A percentile compares a stretch with the other conserved stretches of the same genome.
phyloP scores from a whole-genome alignment of 2,888 invertebrate genomes.

The Bimastos eiseni region DNA sequence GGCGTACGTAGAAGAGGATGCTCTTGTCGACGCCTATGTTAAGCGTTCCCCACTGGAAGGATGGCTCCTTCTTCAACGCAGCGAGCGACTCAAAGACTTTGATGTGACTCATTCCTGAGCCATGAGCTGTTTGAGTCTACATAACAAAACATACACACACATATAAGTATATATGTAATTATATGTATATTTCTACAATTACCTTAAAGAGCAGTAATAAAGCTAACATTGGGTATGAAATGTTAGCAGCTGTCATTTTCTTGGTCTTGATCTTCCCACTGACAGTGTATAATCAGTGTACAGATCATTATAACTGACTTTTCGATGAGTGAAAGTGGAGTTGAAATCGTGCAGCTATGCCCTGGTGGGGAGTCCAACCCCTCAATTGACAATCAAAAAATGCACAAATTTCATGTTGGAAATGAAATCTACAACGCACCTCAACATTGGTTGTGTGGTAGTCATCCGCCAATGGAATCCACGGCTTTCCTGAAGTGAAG shows the following conservation, averaged over 20 bases:
- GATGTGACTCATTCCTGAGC: conserved; percentile 44
- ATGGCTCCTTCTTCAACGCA: conserved; percentile 50
- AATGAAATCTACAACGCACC: conserved; percentile 44
- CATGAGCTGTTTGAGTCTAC: conserved; percentile 51
- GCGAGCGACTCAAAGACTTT: conserved; percentile 49
- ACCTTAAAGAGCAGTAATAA: no score
- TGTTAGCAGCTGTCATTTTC: no score
- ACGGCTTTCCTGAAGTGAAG: conserved; percentile 51
- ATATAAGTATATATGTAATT: no score
- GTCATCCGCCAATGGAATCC: conserved; percentile 53
- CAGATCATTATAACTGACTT: no score
- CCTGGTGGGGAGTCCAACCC: no score
- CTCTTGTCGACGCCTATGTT: conserved; percentile 44
- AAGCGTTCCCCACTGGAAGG: conserved; percentile 56
- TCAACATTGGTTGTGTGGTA: conserved; percentile 50
- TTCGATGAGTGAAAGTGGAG: no score
- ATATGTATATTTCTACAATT: no score
- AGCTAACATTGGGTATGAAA: no score
- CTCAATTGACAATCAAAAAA: background rate
- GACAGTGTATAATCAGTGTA: no score
- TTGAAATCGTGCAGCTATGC: no score
- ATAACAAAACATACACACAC: no score
- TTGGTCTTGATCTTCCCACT: no score
- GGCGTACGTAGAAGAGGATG: conserved; percentile 53
- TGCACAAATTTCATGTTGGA: background rate